phyloP scores from a whole-genome alignment of 1,140 invertebrate species.

The Heliothis subflexa region DNA sequence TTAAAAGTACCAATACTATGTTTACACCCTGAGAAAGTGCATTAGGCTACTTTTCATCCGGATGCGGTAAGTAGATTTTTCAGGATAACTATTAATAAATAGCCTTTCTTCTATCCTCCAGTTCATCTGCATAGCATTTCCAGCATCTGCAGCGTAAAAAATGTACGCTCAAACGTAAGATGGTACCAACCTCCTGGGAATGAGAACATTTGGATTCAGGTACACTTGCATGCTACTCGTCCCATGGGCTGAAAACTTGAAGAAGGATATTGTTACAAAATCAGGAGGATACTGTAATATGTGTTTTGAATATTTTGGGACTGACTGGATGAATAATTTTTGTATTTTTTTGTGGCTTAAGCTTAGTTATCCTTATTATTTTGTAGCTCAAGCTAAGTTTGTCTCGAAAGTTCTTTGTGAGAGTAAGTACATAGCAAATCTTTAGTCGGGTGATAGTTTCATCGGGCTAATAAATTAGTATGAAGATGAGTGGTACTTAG shows the following conservation, averaged over 20 bases:
- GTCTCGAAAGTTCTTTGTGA: background rate
- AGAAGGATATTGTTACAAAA: constrained; percentile 34
- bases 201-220: constrained; percentile 30
- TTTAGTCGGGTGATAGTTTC: no score
- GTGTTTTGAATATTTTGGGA: constrained; percentile 19
- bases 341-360: background rate
- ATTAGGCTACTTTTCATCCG: no score
- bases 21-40: no score
- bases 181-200: background rate
- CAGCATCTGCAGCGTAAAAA: background rate
- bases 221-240: background rate
- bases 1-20: no score
- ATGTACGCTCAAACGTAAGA: background rate
- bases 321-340: background rate
- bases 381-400: no score
- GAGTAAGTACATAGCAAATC: background rate
- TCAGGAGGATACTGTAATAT: background rate
- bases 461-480: no score
- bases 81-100: no score
- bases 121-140: background rate
- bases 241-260: background rate
- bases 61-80: no score
- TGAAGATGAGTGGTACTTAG: no score
- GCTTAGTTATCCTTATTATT: no score
- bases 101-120: no score